Evolutionary conservation across 2,888 invertebrate genomes (phyloP), one percentile per base, ranked within the genome.

Genomic region (Yponomeuta cagnagella): DNA sequence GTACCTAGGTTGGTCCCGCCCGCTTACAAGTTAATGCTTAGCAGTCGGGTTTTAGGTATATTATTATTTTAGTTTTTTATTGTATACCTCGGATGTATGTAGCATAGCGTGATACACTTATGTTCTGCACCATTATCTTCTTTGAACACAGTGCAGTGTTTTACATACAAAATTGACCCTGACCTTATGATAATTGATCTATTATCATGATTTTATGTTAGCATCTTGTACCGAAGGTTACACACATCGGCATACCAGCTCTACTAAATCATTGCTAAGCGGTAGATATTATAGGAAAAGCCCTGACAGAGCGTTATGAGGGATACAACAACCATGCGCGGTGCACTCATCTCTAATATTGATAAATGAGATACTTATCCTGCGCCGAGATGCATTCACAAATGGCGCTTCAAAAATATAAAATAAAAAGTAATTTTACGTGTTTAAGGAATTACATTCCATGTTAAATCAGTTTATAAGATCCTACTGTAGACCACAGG

Each of bases 191-290:
- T 58, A 58, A 58, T 58, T 58, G 52, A 58, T 58, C 52, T 58
- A 58, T 58, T 58, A 58, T 58, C 15, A 58, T 58, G 52, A 58
- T 58, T 58, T 58, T 58, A 58, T 58, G 52, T 58, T 58, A 58
- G 52, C 15, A 58, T 58, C 52, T 58, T 15, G 52, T 58, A 15
- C 52, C 15, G 52, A 58, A 58, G 52, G 52, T 58, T 58, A 58
- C 52, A 58, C 15, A 58, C 15, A 58, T 15, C 52, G 52, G 52
- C 15, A 58, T 10, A 58, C 52, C 15, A 58, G 52, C 52, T 58
- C 52, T 58, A 12, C 15, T 58, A 58, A 15, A 58, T 58, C 52
- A 58, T 58, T 58, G 52, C 52, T 58, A 58, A 58, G 52, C 52
- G 52, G 52, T 58, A 15, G 52, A 15, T 58, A 58, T 58, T 58